Evolutionary conservation across 2,888 invertebrate genomes (phyloP).

Genomic region (Brenthis hecate): DNA sequence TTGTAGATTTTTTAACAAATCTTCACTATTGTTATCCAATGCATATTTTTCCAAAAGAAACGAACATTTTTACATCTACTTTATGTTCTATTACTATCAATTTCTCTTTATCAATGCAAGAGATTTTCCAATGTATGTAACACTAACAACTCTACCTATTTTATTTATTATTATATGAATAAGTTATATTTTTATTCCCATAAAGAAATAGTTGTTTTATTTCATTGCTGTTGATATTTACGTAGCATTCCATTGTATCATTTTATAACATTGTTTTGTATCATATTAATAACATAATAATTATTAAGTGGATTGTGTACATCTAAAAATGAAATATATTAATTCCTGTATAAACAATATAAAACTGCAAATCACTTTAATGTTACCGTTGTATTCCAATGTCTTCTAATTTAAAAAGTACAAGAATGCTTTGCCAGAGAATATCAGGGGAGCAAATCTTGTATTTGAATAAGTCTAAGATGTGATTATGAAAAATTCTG

Average conservation of each 20-base stretch:
- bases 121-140: not conserved
- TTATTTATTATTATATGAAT: not conserved
- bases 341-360: not conserved
- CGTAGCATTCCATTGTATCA: constrained; percentile 20
- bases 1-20: too few species aligned
- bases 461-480: not conserved
- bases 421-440: not conserved
- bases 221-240: constrained; percentile 5
- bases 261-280: constrained; percentile 8
- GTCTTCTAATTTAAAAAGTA: not conserved
- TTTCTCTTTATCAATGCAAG: too few species aligned
- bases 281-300: constrained; percentile 2
- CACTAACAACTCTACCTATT: not conserved
- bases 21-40: too few species aligned
- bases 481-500: constrained; percentile 11
- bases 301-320: not conserved
- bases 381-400: not conserved
- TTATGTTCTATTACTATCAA: too few species aligned
- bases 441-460: not conserved
- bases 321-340: not conserved
- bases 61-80: too few species aligned
- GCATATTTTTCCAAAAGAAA: too few species aligned
- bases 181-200: not conserved
- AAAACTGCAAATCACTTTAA: not conserved
- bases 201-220: not conserved